phyloP scores from a whole-genome alignment of 2,888 invertebrate species.

The Eristalinus sepulchralis region DNA sequence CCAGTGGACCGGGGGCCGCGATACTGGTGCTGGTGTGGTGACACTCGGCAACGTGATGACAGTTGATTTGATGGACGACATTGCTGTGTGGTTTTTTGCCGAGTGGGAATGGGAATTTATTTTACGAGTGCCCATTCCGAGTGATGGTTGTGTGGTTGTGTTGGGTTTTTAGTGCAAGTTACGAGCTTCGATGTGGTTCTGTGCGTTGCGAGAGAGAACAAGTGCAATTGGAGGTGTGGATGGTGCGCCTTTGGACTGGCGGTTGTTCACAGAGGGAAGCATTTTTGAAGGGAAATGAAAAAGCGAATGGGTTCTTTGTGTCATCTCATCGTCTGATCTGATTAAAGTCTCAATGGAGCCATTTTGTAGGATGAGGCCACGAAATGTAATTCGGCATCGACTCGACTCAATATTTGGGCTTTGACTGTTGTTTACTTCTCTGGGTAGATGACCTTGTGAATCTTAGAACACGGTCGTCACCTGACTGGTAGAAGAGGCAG shows the following conservation, averaged over 20 bases:
- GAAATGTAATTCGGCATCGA: no score
- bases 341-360: no score
- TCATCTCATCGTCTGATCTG: no score
- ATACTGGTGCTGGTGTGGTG: not conserved
- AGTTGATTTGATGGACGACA: conserved; percentile 67
- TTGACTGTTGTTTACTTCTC: no score
- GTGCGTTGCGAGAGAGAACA: not conserved
- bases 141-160: not conserved
- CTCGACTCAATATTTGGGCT: no score
- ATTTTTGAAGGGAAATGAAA: no score
- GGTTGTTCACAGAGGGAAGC: no score
- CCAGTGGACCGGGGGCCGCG: not conserved
- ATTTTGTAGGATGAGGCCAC: no score
- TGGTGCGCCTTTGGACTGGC: not conserved
- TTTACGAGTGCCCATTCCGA: conserved; percentile 12
- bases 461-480: no score
- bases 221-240: not conserved
- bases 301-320: no score
- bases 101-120: conserved; percentile 35
- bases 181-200: not conserved
- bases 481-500: no score
- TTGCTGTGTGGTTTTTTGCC: conserved; percentile 21
- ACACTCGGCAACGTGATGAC: conserved; percentile 52
- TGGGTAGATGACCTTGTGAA: no score
- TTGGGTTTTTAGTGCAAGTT: not conserved